phyloP scores from a whole-genome alignment of 2,888 invertebrate species.

The Pseudococcus longispinus region DNA sequence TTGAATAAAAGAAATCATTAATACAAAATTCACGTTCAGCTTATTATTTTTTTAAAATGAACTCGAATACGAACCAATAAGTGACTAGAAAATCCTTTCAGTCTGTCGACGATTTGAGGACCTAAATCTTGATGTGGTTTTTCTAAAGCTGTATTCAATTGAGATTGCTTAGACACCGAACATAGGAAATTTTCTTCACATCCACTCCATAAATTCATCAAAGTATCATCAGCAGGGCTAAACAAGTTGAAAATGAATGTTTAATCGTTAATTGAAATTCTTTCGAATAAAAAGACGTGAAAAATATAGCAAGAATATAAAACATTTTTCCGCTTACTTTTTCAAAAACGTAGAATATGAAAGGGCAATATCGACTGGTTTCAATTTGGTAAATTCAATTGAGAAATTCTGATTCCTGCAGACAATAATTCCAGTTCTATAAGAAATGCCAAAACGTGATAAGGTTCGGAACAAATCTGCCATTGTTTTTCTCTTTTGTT shows the following conservation, averaged over 20 bases:
- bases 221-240: slow-evolving; percentile 64
- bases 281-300: not conserved
- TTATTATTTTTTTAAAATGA: not conserved
- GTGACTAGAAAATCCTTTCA: slow-evolving; percentile 84
- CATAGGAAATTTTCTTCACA: slow-evolving; percentile 78
- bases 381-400: slow-evolving; percentile 63
- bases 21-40: not conserved
- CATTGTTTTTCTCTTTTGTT: slow-evolving; percentile 84
- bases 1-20: not conserved
- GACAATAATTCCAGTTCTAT: slow-evolving; percentile 73
- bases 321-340: not conserved
- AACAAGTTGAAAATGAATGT: slow-evolving; percentile 61
- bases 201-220: slow-evolving; percentile 73
- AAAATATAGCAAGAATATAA: not conserved
- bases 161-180: slow-evolving; percentile 73
- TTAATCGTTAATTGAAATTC: slow-evolving; percentile 53
- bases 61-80: slow-evolving; percentile 68
- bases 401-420: slow-evolving; percentile 59
- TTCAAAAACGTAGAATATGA: slow-evolving; percentile 61
- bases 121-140: slow-evolving; percentile 82
- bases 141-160: slow-evolving; percentile 69
- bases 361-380: slow-evolving; percentile 75
- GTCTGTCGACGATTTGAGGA: slow-evolving; percentile 79
- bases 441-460: slow-evolving; percentile 77
- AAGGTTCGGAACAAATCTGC: slow-evolving; percentile 86